These are phyloP conservation scores for Isurus oxyrinchus DNA, from an alignment of 2,113 vertebrate genomes.

Conservation along the genomic window DNA sequence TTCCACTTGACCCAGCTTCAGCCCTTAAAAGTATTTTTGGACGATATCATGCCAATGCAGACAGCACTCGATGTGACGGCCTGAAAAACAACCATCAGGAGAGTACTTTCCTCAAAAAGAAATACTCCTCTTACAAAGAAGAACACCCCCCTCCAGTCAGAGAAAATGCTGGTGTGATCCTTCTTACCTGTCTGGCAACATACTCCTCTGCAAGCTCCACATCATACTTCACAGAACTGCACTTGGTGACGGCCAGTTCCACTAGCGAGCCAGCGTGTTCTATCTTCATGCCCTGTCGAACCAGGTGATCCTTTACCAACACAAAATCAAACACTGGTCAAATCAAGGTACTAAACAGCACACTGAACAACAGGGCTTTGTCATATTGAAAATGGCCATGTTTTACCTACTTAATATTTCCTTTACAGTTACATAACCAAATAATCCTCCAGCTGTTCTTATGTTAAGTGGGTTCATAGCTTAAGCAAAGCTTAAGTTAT, in stretches of 20 bases:
- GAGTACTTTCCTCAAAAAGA: not conserved
- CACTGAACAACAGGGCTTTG: not conserved
- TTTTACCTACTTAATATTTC: not conserved
- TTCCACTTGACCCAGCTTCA: not conserved
- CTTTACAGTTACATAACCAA: not conserved
- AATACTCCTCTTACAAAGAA: not conserved
- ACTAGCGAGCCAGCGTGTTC: conserved; percentile 80
- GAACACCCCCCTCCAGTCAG: not conserved
- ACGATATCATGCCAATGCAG: not conserved
- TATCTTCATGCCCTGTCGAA: conserved; percentile 85
- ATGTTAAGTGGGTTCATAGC: not conserved
- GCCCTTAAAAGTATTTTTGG: not conserved
- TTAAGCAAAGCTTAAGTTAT: too few species aligned
- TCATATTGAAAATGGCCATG: not conserved
- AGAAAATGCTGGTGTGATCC: not conserved
- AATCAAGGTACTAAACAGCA: not conserved
- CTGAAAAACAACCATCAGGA: not conserved
- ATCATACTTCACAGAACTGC: conserved; percentile 85
- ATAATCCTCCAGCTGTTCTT: not conserved
- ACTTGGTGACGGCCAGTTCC: conserved; percentile 73
- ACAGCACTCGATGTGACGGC: not conserved
- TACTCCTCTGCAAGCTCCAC: conserved; percentile 96
- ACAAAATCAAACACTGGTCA: not conserved
- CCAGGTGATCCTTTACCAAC: conserved; percentile 73
- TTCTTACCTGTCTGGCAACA: conserved; percentile 82